Base-by-base conservation (phyloP, 2,888 invertebrate genomes). In the Teleiodes luculella region DNA sequence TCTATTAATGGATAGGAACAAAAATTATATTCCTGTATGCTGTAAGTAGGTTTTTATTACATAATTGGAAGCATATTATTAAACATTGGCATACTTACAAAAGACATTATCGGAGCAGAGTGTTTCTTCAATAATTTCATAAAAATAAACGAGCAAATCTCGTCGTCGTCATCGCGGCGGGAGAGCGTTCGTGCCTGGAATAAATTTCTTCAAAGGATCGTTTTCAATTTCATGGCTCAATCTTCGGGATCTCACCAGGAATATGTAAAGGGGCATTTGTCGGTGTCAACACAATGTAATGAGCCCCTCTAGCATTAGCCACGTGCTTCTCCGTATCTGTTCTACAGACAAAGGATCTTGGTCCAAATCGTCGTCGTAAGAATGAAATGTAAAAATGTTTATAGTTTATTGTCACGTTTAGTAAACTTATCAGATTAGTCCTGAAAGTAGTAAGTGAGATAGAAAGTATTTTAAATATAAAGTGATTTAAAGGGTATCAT, bases 211-310 rank as follows among this genome's bases (percentile, higher is more conserved):
- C 83, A 84, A 83, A 86, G 86, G 83, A 84, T 88, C 87, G 87
- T 88, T 88, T 89, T 87, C 88, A 87, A 86, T 87, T 89, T 86
- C 87, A 88, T 86, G 86, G 87, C 86, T 89, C 86, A 86, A 88
- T 89, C 87, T 87, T 86, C 82, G 84, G 85, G 80, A 87, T 85
- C 87, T 87, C 79, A 77, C 79, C 75, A 81, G 79, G 86, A 87
- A 85, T 86, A 87, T 86, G 86, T 86, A 86, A 86, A 86, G 78
- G 86, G 86, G 83, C 87, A 86, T 87, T 86, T 86, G 86, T 86
- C 85, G 86, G 81, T 85, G 86, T 86, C 86, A 86, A 86, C 86
- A 86, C 83, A 76, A 72, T 83, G 82, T 88, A 86, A 88, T 86
- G 87, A 87, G 86, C 78, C 81, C 72, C 74, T 77, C 75, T 77